Conservation (phyloP, 2,888 invertebrate species). For the Falcaria lacertinaria region DNA sequence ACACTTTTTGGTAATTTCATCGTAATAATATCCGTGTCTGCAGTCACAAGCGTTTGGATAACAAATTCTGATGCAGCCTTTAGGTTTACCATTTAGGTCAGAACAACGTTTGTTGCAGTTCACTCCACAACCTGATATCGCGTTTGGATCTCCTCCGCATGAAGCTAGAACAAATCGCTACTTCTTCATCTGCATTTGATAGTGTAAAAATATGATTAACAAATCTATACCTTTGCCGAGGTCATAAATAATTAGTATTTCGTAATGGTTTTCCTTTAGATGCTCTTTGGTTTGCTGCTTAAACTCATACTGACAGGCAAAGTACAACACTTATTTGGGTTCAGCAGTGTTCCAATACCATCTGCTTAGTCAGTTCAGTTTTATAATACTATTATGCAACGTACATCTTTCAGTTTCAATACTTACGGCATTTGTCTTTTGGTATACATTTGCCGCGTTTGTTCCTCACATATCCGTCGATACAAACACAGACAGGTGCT, state of each 20-base stretch:
- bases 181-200: too few relatives aligned
- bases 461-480: slow-evolving; percentile 18
- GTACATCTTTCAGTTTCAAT: neutral
- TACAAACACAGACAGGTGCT: neutral
- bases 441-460: slow-evolving; percentile 16
- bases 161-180: slow-evolving; percentile 10
- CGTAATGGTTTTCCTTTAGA: too few relatives aligned
- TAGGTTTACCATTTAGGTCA: slow-evolving; percentile 10
- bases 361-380: too few relatives aligned
- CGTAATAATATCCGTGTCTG: slow-evolving; percentile 18
- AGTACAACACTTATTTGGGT: too few relatives aligned
- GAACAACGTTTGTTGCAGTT: slow-evolving; percentile 26
- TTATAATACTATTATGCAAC: too few relatives aligned
- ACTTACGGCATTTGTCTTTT: slow-evolving; percentile 21
- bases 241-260: too few relatives aligned
- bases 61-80: slow-evolving; percentile 12
- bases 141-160: slow-evolving; percentile 30
- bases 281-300: too few relatives aligned
- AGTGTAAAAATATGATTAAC: too few relatives aligned
- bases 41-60: slow-evolving; percentile 26
- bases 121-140: slow-evolving; percentile 26
- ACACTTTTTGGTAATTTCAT: slow-evolving; percentile 21
- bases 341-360: too few relatives aligned
- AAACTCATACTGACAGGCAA: too few relatives aligned
- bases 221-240: too few relatives aligned